Base-by-base conservation (phyloP, 2,888 invertebrate genomes). In the Steinernema hermaphroditum region DNA sequence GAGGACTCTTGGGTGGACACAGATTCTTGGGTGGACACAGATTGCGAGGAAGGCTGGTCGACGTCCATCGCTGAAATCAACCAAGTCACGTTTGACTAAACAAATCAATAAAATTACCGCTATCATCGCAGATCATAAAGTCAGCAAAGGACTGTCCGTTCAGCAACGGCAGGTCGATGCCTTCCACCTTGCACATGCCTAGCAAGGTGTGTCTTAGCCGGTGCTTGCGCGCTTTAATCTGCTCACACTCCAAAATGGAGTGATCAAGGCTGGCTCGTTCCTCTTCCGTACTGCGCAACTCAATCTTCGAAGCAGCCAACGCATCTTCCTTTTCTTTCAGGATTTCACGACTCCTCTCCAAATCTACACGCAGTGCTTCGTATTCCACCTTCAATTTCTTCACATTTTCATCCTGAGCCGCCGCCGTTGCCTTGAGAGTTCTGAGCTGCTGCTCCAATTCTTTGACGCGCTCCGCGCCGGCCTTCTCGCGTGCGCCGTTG, bases 171-270 rank as follows among this genome's bases (percentile, higher is more conserved):
- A 98, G 91, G 37, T 91, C 90, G 80, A 97, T 92, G 86, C 95
- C 96, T 87, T 96, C 96, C 90, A 98, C 94, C 91, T 97, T 97
- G 90, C 96, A 96, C 87, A 94, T 93, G 86, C 94, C 91, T 49
- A 97, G 90, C 75, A 96, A 91, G 80, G 93, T 93, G 88, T 96
- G 96, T 0, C 96, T 89, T 85, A 96, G 96, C 83, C 92, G 92
- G 92, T 92, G 85, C 92, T 92, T 87, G 93, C 74, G 68, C 71
- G 29, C 62, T 29, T 72, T 71, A 22, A 72, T 93, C 88, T 96
- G 76, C 41, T 77, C 75, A 34, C 71, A 72, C 29, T 77, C 73
- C 12, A 68, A n/a, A 2, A 75, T 69, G 71, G 82, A 81, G 73
- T 83, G 83, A 41, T 82, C 83, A 4, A 77, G 62, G 4, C 72